Evolutionary conservation across 2,113 vertebrate species (phyloP).

Genomic region (Thunnus thynnus): DNA sequence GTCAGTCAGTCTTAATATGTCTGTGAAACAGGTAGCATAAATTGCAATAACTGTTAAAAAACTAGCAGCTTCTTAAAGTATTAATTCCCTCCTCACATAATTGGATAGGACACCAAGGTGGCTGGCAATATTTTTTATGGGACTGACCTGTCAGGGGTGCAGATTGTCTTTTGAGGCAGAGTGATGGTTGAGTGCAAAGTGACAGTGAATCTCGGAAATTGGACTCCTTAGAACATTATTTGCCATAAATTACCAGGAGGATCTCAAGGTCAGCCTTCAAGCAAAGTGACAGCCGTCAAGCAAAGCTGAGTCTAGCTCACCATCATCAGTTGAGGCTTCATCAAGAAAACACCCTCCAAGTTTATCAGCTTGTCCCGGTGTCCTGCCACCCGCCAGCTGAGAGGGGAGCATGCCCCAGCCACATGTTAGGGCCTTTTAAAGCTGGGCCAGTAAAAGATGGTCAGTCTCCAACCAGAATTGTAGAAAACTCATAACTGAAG

Average conservation of each 20-base stretch:
- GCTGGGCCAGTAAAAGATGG: conserved; percentile 36
- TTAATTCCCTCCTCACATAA: conserved; percentile 94
- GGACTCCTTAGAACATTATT: conserved; percentile 88
- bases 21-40: conserved; percentile 87
- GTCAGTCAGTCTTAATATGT: conserved; percentile 86
- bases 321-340: conserved; percentile 7
- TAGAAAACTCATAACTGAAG: conserved; percentile 24
- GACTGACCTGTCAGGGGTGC: conserved; percentile 89
- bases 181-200: conserved; percentile 88
- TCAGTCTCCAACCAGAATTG: conserved; percentile 25
- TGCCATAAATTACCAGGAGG: conserved; percentile 90
- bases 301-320: conserved; percentile 45
- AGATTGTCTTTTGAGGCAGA: conserved; percentile 91
- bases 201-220: conserved; percentile 94
- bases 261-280: conserved; percentile 88
- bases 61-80: conserved; percentile 93
- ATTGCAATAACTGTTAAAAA: conserved; percentile 93
- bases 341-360: not conserved
- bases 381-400: not conserved
- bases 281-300: conserved; percentile 83
- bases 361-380: conserved; percentile 7
- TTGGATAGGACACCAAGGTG: conserved; percentile 90
- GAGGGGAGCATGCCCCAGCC: conserved; percentile 14
- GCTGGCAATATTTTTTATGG: conserved; percentile 90
- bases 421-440: conserved; percentile 37